A percentile compares a stretch with the other conserved stretches of the same genome.
phyloP scores from a whole-genome alignment of 2,888 invertebrate genomes.

The Netelia inedita region DNA sequence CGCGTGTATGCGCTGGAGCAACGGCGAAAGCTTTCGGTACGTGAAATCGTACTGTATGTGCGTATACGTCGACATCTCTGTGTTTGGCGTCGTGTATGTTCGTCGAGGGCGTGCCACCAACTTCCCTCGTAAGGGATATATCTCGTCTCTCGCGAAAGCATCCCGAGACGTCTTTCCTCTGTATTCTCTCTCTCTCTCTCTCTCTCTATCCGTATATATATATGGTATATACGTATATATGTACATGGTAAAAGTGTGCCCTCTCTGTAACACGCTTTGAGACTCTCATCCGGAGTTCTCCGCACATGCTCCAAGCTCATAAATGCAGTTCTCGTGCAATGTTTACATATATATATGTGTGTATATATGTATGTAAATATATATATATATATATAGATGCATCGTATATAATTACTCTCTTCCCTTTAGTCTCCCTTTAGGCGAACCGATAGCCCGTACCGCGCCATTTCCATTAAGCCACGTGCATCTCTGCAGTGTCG shows the following conservation, averaged over 20 bases:
- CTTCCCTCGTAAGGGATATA: slow-evolving; percentile 68
- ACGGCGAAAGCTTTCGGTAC: slow-evolving; percentile 57
- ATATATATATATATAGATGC: background rate
- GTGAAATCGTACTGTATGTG: slow-evolving; percentile 5
- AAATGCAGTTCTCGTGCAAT: slow-evolving; percentile 14
- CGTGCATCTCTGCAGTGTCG: slow-evolving; percentile 7
- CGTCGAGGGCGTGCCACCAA: slow-evolving; percentile 56
- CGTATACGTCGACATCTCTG: background rate
- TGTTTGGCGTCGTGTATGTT: background rate
- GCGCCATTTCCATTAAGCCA: slow-evolving; percentile 44
- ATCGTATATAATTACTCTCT: slow-evolving; percentile 9
- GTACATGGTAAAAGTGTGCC: slow-evolving; percentile 2
- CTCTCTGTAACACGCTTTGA: slow-evolving; percentile 35
- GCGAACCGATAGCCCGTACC: slow-evolving; percentile 25
- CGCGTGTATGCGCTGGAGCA: slow-evolving; percentile 42
- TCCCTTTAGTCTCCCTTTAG: slow-evolving; percentile 2
- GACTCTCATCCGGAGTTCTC: slow-evolving; percentile 34
- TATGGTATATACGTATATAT: background rate
- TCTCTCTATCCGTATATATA: background rate
- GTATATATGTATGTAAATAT: background rate
- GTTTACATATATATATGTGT: background rate
- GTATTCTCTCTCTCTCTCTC: background rate
- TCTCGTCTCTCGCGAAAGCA: slow-evolving; percentile 29
- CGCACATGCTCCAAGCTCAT: slow-evolving; percentile 24
- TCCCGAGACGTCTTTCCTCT: slow-evolving; percentile 46